Evolutionary conservation across 1,140 invertebrate genomes (phyloP), one percentile per base, ranked within the genome.

Genomic region (Conus betulinus): DNA sequence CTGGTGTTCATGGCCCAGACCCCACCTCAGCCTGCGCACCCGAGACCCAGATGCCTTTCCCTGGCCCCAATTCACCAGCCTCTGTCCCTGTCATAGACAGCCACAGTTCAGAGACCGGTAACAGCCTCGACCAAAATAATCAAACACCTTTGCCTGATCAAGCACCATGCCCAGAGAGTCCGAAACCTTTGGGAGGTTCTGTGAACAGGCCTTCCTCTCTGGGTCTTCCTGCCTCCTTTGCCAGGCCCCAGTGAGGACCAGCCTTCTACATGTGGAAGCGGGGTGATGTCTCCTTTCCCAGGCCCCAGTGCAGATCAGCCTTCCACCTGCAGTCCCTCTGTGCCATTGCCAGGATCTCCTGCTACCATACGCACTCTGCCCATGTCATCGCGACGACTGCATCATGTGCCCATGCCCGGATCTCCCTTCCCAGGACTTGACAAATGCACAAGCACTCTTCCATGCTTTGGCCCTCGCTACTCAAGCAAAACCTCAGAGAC

Each of bases 391-490:
- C 85, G 71, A 25, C 85, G 53, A 25, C 85, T 76, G 67, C 85
- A 87, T 23, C 85, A 87, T 55, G 74, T 87, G 8, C 85, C 85
- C 85, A 87, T 87, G 85, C 71, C 85, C 11, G 67, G 85, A 6
- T 87, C 85, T 3, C 85, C 85, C 71, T 87, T 87, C 25, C 85
- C 85, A 10, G 84, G 63, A 8, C 25, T 51, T 7, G 60, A 87
- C 51, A 52, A 13, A 13, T 7, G n/a, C n/a, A 20, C 51, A 20
- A 71, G 85, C 53, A 57, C 39, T 67, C 17, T 87, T 11, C 85
- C 85, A 3, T 78, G 52, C n/a, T 39, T 74, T 39, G 85, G 85
- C 51, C 71, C 85, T 27, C 85, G 85, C 20, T 76, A 84, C 57
- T 67, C 57, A 5, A 39, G 55, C 27, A 84, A 84, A 39, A 52